Conservation (phyloP, 1,140 invertebrate genomes). For the Drosophila tristis region DNA sequence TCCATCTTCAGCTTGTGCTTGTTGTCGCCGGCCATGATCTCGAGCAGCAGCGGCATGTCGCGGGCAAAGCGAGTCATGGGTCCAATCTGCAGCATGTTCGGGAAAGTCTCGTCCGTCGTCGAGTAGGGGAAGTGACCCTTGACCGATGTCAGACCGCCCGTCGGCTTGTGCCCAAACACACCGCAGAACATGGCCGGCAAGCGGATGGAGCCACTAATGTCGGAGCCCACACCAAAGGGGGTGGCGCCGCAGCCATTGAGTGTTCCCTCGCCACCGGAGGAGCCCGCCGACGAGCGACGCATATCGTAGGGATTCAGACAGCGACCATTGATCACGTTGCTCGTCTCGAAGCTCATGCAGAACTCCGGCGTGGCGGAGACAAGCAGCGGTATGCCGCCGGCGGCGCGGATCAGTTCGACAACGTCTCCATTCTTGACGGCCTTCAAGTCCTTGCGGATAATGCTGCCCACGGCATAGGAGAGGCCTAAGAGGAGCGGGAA, state of each 20-base stretch:
- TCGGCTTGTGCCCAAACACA: constrained; percentile 94
- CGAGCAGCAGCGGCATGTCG: constrained; percentile 90
- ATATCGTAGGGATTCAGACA: constrained; percentile 92
- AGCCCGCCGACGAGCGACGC: constrained; percentile 88
- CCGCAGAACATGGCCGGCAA: constrained; percentile 94
- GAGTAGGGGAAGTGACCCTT: constrained; percentile 87
- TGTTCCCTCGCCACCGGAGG: constrained; percentile 90
- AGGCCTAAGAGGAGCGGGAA: constrained; percentile 25
- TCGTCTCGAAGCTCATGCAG: constrained; percentile 89
- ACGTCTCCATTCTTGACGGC: constrained; percentile 87
- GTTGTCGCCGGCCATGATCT: constrained; percentile 86
- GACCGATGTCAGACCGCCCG: constrained; percentile 86
- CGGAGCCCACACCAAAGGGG: constrained; percentile 92
- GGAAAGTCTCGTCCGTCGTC: constrained; percentile 39
- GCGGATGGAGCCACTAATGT: constrained; percentile 95
- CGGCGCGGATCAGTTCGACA: constrained; percentile 86
- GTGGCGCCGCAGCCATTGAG: constrained; percentile 90
- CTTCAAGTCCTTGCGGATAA: constrained; percentile 85
- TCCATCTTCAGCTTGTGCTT: constrained; percentile 83
- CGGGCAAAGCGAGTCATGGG: constrained; percentile 92
- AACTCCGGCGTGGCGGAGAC: constrained; percentile 94
- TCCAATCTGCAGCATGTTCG: constrained; percentile 86
- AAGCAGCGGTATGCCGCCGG: constrained; percentile 91
- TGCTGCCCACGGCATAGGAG: constrained; percentile 88
- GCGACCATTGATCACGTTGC: constrained; percentile 89